Evolutionary conservation across 2,797 vertebrate species (phyloP).

Genomic region (Streptopelia turtur): DNA sequence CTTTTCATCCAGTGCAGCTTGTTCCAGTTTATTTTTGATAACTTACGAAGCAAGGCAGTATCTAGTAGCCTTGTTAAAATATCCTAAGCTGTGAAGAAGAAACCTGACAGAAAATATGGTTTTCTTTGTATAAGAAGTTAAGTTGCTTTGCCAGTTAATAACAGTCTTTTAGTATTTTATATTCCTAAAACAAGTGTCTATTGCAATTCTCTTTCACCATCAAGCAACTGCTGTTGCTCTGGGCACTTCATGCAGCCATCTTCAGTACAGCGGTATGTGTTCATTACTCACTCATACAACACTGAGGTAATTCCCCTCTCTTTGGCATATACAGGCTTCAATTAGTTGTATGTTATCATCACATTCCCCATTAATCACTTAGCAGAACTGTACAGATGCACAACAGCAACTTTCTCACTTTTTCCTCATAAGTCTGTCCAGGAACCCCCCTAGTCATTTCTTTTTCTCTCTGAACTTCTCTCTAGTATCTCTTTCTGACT

Average conservation of each 20-base stretch:
- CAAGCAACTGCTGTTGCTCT: background rate
- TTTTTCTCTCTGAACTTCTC: slow-evolving; percentile 7
- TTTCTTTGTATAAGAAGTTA: background rate
- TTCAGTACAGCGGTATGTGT: background rate
- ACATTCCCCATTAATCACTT: slow-evolving; percentile 46
- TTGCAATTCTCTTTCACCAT: background rate
- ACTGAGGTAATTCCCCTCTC: background rate
- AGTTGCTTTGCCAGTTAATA: background rate
- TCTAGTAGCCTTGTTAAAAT: background rate
- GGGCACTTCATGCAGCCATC: background rate
- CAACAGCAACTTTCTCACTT: background rate
- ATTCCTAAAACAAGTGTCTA: background rate
- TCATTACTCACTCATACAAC: background rate
- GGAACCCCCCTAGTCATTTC: slow-evolving; percentile 41
- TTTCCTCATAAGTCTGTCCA: slow-evolving; percentile 40
- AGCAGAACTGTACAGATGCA: background rate
- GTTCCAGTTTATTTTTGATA: background rate
- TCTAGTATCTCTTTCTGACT: background rate
- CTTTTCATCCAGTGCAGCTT: background rate
- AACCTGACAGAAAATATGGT: background rate
- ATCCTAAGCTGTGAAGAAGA: background rate
- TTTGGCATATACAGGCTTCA: slow-evolving; percentile 8
- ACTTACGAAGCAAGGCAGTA: background rate
- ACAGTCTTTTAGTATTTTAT: background rate
- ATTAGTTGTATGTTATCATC: slow-evolving; percentile 43